Evolutionary conservation across 2,888 invertebrate species (phyloP).

Genomic region (Carpatolechia fugitivella): DNA sequence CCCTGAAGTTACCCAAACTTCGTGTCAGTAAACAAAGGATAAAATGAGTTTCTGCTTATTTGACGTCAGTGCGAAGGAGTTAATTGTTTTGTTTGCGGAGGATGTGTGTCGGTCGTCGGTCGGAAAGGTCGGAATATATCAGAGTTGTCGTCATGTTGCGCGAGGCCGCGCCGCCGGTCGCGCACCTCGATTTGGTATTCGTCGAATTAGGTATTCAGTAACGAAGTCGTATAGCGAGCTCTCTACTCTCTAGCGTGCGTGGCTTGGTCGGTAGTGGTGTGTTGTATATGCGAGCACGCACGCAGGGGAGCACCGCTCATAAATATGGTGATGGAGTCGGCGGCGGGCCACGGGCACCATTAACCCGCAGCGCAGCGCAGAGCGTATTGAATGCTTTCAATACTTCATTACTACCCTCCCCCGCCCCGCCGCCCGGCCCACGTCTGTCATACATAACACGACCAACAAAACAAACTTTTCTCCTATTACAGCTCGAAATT

Average conservation of each 20-base stretch:
- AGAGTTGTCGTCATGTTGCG: constrained; percentile 1
- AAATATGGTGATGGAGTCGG: constrained; percentile 4
- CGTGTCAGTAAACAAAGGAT: neutral
- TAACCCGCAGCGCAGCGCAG: constrained; percentile 11
- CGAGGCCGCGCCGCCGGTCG: neutral
- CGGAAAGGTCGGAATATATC: constrained; percentile 3
- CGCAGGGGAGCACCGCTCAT: constrained; percentile 3
- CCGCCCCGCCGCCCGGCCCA: neutral
- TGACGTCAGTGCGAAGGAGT: neutral
- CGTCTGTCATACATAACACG: neutral
- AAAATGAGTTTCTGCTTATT: neutral
- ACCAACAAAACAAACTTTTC: neutral
- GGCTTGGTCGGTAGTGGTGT: neutral
- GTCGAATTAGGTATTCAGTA: constrained; percentile 23
- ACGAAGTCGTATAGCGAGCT: constrained; percentile 12
- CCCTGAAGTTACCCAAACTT: neutral
- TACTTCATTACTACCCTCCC: constrained; percentile 19
- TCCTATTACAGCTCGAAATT: neutral
- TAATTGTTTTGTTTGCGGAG: neutral
- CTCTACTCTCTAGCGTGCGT: constrained; percentile 1
- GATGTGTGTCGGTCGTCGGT: neutral
- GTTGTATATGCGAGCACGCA: neutral
- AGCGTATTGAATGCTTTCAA: constrained; percentile 19
- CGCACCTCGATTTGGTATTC: constrained; percentile 18
- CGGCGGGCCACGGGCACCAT: neutral